Evolutionary conservation across 2,797 vertebrate species (phyloP).

Genomic region (Eutrigla gurnardus): DNA sequence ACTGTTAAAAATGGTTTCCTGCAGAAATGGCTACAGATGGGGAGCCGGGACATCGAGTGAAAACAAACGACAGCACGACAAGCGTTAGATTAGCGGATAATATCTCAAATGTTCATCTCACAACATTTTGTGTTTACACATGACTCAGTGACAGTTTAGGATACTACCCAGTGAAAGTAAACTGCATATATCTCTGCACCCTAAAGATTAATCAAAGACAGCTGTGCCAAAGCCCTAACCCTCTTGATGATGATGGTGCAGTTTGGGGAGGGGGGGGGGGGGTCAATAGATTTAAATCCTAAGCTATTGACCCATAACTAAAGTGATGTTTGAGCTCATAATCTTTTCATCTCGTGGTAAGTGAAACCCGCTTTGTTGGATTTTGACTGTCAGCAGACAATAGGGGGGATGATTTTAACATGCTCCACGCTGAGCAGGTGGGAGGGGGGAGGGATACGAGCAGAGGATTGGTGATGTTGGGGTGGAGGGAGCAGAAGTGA

Average conservation of each 20-base stretch:
- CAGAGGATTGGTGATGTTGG: neutral
- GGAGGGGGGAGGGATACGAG: neutral
- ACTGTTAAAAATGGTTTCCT: slow-evolving; percentile 20
- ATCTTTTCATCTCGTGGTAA: slow-evolving; percentile 71
- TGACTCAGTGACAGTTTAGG: slow-evolving; percentile 42
- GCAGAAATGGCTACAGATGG: slow-evolving; percentile 43
- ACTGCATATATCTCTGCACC: slow-evolving; percentile 19
- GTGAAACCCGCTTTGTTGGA: slow-evolving; percentile 75
- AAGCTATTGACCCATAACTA: slow-evolving; percentile 77
- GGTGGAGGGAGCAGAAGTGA: slow-evolving; percentile 4
- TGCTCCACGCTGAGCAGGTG: slow-evolving; percentile 43
- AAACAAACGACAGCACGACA: slow-evolving; percentile 31
- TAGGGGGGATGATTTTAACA: slow-evolving; percentile 56
- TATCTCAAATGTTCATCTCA: slow-evolving; percentile 36
- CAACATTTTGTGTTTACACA: slow-evolving; percentile 42
- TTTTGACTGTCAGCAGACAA: slow-evolving; percentile 61
- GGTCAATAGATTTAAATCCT: slow-evolving; percentile 61
- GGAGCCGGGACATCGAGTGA: slow-evolving; percentile 14
- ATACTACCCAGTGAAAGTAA: slow-evolving; percentile 22
- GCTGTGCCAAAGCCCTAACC: slow-evolving; percentile 47
- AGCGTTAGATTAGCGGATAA: slow-evolving; percentile 29
- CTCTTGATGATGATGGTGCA: slow-evolving; percentile 43
- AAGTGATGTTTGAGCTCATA: slow-evolving; percentile 75
- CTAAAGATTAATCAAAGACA: slow-evolving; percentile 57
- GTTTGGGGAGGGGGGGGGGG: slow-evolving; percentile 40